Percentiles rank a stretch among this genome's conserved stretches.
Evolutionary conservation across 2,888 invertebrate species (phyloP).

Genomic region (Aphodius granarius): DNA sequence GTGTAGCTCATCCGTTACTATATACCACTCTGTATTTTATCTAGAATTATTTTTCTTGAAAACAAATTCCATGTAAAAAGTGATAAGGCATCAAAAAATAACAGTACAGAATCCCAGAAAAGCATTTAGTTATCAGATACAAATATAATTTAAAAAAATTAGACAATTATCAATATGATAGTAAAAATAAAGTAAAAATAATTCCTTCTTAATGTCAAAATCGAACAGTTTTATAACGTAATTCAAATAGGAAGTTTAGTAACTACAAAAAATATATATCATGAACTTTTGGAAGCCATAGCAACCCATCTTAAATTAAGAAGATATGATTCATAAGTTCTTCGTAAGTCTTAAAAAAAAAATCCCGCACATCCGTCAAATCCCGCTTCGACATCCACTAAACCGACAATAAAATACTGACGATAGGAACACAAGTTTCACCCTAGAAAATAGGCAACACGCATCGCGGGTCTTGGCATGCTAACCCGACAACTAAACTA

Average conservation of each 20-base stretch:
- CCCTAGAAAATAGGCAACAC: neutral
- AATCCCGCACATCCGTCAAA: neutral
- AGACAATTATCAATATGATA: too few relatives aligned
- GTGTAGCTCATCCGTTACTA: too few relatives aligned
- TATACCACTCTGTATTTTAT: too few relatives aligned
- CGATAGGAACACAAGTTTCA: neutral
- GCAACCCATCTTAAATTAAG: neutral
- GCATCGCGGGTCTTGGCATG: neutral
- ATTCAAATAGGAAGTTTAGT: neutral
- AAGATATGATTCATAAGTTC: neutral
- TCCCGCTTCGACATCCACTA: neutral
- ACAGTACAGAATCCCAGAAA: too few relatives aligned
- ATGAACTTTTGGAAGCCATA: neutral
- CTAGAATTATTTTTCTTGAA: too few relatives aligned
- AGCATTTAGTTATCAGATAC: too few relatives aligned
- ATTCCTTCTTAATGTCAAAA: too few relatives aligned
- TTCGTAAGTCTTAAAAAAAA: neutral
- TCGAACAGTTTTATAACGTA: too few relatives aligned
- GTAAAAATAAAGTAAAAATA: too few relatives aligned
- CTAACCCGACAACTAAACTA: neutral
- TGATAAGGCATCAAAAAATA: too few relatives aligned
- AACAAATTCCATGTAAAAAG: too few relatives aligned
- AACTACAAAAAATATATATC: neutral
- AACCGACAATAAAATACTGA: neutral
- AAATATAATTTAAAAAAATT: too few relatives aligned